Evolutionary conservation across 2,797 vertebrate genomes (phyloP), one percentile per base, ranked within the genome.

Genomic region (Heterohyrax brucei): DNA sequence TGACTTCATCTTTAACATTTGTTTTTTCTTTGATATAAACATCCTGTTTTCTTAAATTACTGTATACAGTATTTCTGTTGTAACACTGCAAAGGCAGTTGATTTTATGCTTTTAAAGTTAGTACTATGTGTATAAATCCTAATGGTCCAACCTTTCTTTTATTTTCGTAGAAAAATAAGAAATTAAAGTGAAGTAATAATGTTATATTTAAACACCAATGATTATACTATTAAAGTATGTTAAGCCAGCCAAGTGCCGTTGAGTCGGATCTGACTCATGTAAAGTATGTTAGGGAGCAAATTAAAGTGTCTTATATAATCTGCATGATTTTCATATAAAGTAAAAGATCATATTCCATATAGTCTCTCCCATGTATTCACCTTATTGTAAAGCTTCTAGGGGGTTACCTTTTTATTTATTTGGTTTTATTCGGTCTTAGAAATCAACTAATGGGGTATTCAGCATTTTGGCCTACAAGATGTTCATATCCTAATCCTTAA

Each of bases 21-120:
- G 44, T 75, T 81, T 86, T 84, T 70, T 18, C 30, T 78, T 66
- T 87, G 46, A 30, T 91, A 75, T 64, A 84, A 77, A 88, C 82
- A 28, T 8, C 21, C 30, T 70, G 39, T 1, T 50, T 75, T 18
- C 50, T 90, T 76, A 44, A 13, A 50, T 64, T 78, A 9, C 21
- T 66, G 0, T 68, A 8, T 83, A 30, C 84, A 80, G 26, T 48
- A 85, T 66, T 79, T 64, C 56, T 70, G n/a, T 13, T 89, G 2
- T 50, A 22, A 10, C 50, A 73, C 24, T 83, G 13, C 92, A 75
- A 80, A 89, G 8, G 39, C 68, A 18, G 7, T 84, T 89, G 70
- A 76, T 75, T 92, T 64, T 86, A 66, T 79, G 3, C 76, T 89
- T 89, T 75, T 85, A 68, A 8, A 77, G 9, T 94, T 86, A 92